Conservation (phyloP, 2,888 invertebrate genomes). For the Diadromus collaris region DNA sequence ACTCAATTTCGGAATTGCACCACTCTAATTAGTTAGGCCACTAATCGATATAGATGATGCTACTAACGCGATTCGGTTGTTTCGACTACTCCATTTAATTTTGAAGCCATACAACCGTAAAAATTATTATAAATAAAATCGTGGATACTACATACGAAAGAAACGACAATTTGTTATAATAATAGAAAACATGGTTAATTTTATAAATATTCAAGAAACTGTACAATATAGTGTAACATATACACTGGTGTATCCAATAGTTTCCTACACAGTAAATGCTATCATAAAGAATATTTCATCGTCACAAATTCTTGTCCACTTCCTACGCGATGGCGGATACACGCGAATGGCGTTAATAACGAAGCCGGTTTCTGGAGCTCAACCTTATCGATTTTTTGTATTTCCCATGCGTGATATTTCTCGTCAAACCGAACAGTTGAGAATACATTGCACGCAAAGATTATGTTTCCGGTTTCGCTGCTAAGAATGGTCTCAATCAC, state of each 20-base stretch:
- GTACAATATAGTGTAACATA: not conserved
- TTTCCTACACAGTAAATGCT: not conserved
- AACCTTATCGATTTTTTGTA: not conserved
- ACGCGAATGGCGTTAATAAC: conserved; percentile 16
- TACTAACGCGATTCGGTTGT: not conserved
- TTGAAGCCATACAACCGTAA: not conserved
- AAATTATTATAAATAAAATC: not conserved
- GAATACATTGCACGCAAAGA: conserved; percentile 20
- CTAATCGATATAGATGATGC: not conserved
- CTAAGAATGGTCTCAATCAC: conserved; percentile 3
- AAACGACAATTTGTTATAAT: not conserved
- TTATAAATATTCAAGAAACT: not conserved
- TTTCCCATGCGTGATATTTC: conserved; percentile 17
- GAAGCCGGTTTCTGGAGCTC: conserved; percentile 1
- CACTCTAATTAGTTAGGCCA: not conserved
- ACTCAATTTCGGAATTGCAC: not conserved
- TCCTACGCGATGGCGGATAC: conserved; percentile 25
- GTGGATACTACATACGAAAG: not conserved
- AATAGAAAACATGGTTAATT: not conserved
- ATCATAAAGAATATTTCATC: not conserved
- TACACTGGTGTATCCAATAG: not conserved
- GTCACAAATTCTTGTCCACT: conserved; percentile 18
- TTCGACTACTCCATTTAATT: not conserved
- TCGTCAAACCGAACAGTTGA: not conserved
- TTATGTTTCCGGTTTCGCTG: conserved; percentile 6